phyloP scores from a whole-genome alignment of 2,888 invertebrate species.

The Drosophila lacicola region DNA sequence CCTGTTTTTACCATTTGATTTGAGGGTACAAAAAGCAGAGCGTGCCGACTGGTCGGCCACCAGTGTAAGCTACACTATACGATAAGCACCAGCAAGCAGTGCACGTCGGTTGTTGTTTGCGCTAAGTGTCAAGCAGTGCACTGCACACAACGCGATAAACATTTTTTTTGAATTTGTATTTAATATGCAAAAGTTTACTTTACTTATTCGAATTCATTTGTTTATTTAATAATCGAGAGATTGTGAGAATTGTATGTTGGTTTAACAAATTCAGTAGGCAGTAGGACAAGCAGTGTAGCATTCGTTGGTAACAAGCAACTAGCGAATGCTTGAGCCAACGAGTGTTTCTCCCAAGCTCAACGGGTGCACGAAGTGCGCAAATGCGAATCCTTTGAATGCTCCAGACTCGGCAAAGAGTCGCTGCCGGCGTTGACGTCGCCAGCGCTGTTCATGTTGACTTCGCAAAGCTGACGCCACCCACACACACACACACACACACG shows the following conservation, averaged over 20 bases:
- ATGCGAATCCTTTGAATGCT: constrained; percentile 32
- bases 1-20: too few species aligned
- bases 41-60: too few species aligned
- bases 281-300: constrained; percentile 20
- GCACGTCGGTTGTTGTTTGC: neutral
- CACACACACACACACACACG: constrained; percentile 1
- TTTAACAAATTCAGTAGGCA: neutral
- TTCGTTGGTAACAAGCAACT: neutral
- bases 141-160: too few species aligned
- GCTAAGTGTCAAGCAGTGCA: constrained; percentile 5
- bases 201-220: neutral
- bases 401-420: constrained; percentile 4
- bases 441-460: constrained; percentile 21
- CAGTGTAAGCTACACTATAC: too few species aligned
- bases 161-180: neutral
- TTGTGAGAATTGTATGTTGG: too few species aligned
- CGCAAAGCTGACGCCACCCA: constrained; percentile 39
- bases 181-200: neutral
- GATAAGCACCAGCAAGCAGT: neutral
- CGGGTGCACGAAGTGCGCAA: constrained; percentile 27
- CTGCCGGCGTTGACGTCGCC: constrained; percentile 24
- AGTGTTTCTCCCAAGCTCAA: constrained; percentile 9
- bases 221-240: too few species aligned
- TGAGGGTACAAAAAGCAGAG: too few species aligned
- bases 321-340: constrained; percentile 7